Percentiles rank a stretch among this genome's conserved stretches.
These are phyloP conservation scores for Agrotis exclamationis DNA, from an alignment of 2,888 invertebrate genomes.

Conservation along the genomic window DNA sequence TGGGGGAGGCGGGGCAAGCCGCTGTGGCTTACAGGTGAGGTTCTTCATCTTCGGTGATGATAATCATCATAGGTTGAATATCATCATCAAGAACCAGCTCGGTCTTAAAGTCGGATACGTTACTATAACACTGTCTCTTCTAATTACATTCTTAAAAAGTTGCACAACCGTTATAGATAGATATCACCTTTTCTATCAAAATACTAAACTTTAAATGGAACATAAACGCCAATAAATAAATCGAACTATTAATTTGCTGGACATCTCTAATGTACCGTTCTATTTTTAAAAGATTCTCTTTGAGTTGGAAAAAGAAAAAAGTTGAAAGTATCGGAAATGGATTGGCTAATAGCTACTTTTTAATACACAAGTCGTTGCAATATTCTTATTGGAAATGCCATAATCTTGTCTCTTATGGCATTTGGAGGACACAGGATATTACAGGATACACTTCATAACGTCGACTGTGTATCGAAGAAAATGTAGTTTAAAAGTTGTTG, in stretches of 20 bases:
- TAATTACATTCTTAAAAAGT: not conserved
- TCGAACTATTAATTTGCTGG: not conserved
- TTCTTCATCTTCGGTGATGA: too few species aligned
- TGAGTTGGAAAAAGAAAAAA: not conserved
- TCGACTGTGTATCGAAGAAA: not conserved
- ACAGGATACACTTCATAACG: not conserved
- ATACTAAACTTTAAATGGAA: too few species aligned
- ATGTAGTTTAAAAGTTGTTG: constrained; percentile 6
- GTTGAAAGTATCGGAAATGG: not conserved
- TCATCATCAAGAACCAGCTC: too few species aligned
- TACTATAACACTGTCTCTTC: not conserved
- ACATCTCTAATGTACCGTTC: not conserved
- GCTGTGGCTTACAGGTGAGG: too few species aligned
- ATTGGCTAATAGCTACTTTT: constrained; percentile 1
- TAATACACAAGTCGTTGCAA: too few species aligned
- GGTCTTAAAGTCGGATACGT: too few species aligned
- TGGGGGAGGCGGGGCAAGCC: too few species aligned
- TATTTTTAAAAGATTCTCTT: constrained; percentile 10
- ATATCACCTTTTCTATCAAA: not conserved
- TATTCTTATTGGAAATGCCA: too few species aligned
- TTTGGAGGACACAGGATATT: not conserved
- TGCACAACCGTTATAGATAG: not conserved
- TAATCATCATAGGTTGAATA: too few species aligned
- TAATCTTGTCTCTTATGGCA: too few species aligned
- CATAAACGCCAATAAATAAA: not conserved